Conservation (phyloP, 2,797 vertebrate species). For the Sebastes oblongus region DNA sequence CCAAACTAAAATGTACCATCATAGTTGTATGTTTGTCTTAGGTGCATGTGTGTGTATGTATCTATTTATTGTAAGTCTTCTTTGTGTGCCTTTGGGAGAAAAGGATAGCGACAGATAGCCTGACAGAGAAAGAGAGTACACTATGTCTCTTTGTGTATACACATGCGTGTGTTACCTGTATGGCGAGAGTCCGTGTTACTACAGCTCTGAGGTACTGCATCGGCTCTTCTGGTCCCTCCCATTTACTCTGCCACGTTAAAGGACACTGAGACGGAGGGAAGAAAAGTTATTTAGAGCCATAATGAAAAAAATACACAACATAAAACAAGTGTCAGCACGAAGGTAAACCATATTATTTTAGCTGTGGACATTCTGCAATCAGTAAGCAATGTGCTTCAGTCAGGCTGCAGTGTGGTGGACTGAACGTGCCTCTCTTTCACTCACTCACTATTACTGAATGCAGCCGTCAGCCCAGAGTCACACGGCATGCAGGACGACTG, state of each 20-base stretch:
- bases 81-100: not conserved
- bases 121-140: not conserved
- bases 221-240: constrained; percentile 98
- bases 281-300: not conserved
- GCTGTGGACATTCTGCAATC: not conserved
- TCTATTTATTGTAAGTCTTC: not conserved
- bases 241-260: constrained; percentile 89
- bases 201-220: constrained; percentile 93
- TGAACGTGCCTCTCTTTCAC: not conserved
- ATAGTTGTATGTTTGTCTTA: not conserved
- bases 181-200: constrained; percentile 87
- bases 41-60: not conserved
- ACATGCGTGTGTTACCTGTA: constrained; percentile 86
- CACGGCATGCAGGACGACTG: not conserved
- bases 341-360: not conserved
- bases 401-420: not conserved
- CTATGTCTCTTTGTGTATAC: not conserved
- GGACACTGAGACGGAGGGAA: constrained; percentile 58
- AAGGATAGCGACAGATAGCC: not conserved
- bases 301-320: not conserved
- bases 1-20: not conserved
- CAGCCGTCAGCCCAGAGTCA: constrained; percentile 1
- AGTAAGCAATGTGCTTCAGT: not conserved
- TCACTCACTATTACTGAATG: not conserved
- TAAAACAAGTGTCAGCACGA: not conserved